These are phyloP conservation scores for Hystrix cristata DNA, from an alignment of 2,113 vertebrate species.

Conservation along the genomic window DNA sequence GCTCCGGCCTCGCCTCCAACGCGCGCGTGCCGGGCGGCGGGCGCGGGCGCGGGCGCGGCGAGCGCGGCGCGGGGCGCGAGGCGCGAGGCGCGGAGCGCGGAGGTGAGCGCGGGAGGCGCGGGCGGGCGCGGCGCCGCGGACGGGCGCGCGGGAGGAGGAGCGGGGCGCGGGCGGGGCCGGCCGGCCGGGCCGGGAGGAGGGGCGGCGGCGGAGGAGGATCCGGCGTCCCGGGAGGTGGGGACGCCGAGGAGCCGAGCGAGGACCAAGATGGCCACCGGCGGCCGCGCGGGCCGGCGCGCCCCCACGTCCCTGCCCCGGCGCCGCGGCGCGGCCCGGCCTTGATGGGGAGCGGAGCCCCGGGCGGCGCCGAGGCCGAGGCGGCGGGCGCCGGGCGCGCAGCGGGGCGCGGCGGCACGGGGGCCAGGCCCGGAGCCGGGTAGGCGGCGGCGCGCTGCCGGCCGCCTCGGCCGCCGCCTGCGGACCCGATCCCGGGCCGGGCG, in stretches of 20 bases:
- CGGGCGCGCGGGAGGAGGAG: not conserved
- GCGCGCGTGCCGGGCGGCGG: no score
- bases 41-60: no score
- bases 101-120: no score
- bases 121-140: not conserved
- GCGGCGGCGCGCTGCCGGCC: conserved; percentile 74
- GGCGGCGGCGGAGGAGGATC: conserved; percentile 79
- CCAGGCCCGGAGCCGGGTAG: conserved; percentile 31
- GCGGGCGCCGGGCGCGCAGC: conserved; percentile 66
- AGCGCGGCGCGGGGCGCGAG: not conserved
- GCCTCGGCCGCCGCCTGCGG: conserved; percentile 54
- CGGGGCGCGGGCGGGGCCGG: not conserved
- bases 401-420: conserved; percentile 59
- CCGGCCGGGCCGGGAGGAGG: conserved; percentile 72
- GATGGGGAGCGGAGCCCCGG: conserved; percentile 77
- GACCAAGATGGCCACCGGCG: conserved; percentile 88
- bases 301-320: conserved; percentile 72
- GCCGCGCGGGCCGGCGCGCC: conserved; percentile 79
- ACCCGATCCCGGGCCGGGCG: conserved; percentile 12
- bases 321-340: conserved; percentile 79
- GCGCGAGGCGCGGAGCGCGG: no score
- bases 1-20: no score
- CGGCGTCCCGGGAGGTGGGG: conserved; percentile 34
- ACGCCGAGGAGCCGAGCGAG: conserved; percentile 76
- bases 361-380: conserved; percentile 77